Base-by-base conservation (phyloP, 1,140 invertebrate species). In the Myzus persicae region DNA sequence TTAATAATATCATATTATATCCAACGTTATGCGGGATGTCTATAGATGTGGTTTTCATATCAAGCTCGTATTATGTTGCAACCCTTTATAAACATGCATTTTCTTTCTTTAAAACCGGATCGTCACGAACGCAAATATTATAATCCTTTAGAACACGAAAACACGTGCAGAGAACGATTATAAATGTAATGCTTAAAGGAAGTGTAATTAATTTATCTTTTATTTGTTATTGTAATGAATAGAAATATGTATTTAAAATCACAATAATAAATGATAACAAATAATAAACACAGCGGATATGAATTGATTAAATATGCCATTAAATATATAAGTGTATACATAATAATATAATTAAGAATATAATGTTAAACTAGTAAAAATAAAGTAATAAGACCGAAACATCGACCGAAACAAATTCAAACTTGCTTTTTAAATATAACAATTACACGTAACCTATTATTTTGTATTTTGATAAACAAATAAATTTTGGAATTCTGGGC, bases 41-140 rank as follows among this genome's bases (percentile, higher is more conserved):
- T 44, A 46, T n/a, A 84, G 5, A 44, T n/a, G 5, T 46, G 5
- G 84, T 87, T 38, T 87, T 46, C 7, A 24, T 76, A 24, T 76
- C 54, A 24, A 76, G 11, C 26, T 91, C 90, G 18, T 24, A 90
- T 91, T 91, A 91, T 40, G 76, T 76, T 31, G 46, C 54, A 91
- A 76, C 90, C 90, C 90, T 91, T 42, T 91, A 44, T 31, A 44
- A 87, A 1, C n/a, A 31, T 14, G 11, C 14, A 38, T 44, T 44
- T 91, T 67, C 26, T 90, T 59, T 38, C 36, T 67, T 40, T 76
- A 59, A 91, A 76, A 91, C 18, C 26, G 11, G 54, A 91, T 59
- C 8, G 54, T 87, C 20, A 87, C 31, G 14, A 18, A 87, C 44
- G 31, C 42, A 44, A 44, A 31, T 44, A 44, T 36, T 44, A 44